Evolutionary conservation across 2,797 vertebrate species (phyloP).

Genomic region (Enteromius afrohamiltoni): DNA sequence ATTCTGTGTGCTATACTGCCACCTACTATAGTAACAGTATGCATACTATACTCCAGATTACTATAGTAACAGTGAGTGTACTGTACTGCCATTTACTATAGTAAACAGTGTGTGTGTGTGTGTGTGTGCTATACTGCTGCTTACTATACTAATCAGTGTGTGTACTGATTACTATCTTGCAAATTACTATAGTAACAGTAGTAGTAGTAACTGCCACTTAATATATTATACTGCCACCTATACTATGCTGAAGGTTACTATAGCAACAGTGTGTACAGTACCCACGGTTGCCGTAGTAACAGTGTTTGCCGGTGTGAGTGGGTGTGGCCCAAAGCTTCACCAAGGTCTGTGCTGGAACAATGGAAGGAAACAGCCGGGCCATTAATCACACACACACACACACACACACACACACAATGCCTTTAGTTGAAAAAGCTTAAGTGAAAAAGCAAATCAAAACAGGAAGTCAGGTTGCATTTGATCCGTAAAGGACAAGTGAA

Average conservation of each 20-base stretch:
- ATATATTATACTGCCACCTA: no score
- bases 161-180: no score
- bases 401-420: neutral
- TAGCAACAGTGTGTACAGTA: neutral
- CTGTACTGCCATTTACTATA: no score
- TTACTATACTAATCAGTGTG: no score
- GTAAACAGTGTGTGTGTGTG: no score
- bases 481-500: neutral
- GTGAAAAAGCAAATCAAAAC: constrained; percentile 18
- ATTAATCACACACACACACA: neutral
- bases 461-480: neutral
- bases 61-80: no score
- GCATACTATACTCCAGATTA: no score
- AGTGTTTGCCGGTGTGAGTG: neutral
- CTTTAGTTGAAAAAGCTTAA: neutral
- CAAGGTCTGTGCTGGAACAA: constrained; percentile 35
- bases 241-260: neutral
- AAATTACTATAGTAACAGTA: neutral
- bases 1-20: no score
- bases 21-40: no score
- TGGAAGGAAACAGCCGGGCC: constrained; percentile 3
- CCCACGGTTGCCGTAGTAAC: neutral
- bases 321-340: constrained; percentile 17
- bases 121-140: no score
- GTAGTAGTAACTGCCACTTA: no score